These are phyloP conservation scores for Chauna torquata DNA, from an alignment of 2,113 vertebrate genomes.

Conservation along the genomic window DNA sequence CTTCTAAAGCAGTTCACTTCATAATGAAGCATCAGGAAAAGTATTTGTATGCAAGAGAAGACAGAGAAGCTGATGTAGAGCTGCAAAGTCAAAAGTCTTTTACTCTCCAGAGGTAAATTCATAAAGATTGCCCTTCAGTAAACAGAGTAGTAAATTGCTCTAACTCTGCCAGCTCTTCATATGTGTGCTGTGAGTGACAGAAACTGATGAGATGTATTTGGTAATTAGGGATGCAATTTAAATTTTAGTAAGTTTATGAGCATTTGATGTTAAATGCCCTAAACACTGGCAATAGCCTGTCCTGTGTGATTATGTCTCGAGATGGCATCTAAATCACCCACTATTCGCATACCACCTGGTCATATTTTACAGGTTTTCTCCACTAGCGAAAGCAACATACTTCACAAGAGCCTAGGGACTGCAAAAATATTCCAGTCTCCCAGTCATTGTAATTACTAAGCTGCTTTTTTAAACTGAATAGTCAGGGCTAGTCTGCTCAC, in stretches of 20 bases:
- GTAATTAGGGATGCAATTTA: slow-evolving; percentile 19
- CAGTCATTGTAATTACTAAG: background rate
- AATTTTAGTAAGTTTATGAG: background rate
- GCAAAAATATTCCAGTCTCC: background rate
- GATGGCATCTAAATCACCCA: background rate
- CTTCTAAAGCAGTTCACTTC: background rate
- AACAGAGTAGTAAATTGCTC: background rate
- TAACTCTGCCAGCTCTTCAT: background rate
- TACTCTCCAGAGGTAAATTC: background rate
- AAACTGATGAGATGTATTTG: background rate
- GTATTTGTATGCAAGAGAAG: background rate
- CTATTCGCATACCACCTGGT: background rate
- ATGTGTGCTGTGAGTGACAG: background rate
- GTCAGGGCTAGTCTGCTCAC: background rate
- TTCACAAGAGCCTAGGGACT: background rate
- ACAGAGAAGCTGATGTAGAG: background rate
- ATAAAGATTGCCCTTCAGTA: background rate
- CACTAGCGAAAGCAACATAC: background rate
- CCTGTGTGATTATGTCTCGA: background rate
- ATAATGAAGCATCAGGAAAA: background rate
- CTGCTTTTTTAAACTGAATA: background rate
- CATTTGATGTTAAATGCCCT: slow-evolving; percentile 1
- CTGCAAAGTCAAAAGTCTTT: background rate
- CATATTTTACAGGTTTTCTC: background rate
- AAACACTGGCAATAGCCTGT: background rate